Base-by-base conservation (phyloP, 1,140 invertebrate genomes). In the Drosophila kohkoa region DNA sequence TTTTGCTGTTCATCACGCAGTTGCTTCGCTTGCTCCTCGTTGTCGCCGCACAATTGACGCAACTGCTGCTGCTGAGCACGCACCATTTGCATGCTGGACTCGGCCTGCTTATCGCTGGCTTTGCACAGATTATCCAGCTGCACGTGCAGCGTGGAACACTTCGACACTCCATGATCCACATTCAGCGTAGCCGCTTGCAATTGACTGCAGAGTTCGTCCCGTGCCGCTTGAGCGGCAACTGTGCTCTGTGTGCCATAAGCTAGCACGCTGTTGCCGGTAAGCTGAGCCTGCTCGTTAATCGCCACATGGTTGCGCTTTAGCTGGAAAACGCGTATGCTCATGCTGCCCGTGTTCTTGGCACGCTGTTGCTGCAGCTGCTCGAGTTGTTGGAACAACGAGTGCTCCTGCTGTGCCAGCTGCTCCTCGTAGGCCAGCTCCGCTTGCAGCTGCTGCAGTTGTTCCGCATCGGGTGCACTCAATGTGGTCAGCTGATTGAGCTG, bases 101-200 rank as follows among this genome's bases (percentile, higher is more conserved):
- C 55, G 1, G 81, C 69, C 4, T 88, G 73, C 15, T 78, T 74
- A 15, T 11, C 38, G 11, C 16, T 64, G 35, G 81, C 71, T 25
- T 75, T 67, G 16, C 30, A 11, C 7, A 89, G 66, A 63, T 89
- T 90, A 5, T 78, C 66, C 5, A 91, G 5, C 41, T 89, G 79
- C 13, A 76, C 74, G 13, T 92, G 72, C 3, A 92, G 60, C 68
- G 72, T 76, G 1, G 77, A 82, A 28, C 82, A 80, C 51, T 90
- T 85, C 5, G 75, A 74, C 2, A 82, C 72, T 13, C 75, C 52
- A 7, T 81, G 69, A 70, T 91, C 82, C 2, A 82, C 58, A 10
- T 57, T 78, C 11, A 69, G 48, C n/a, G 72, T 60, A 7, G 75
- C 77, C 2, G 58, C 28, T 5, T 87, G 79, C 51, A 86, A 48